A percentile compares a stretch with the other conserved stretches of the same genome.
Conservation (phyloP, 2,113 vertebrate species). For the Oxyruncus cristatus region DNA sequence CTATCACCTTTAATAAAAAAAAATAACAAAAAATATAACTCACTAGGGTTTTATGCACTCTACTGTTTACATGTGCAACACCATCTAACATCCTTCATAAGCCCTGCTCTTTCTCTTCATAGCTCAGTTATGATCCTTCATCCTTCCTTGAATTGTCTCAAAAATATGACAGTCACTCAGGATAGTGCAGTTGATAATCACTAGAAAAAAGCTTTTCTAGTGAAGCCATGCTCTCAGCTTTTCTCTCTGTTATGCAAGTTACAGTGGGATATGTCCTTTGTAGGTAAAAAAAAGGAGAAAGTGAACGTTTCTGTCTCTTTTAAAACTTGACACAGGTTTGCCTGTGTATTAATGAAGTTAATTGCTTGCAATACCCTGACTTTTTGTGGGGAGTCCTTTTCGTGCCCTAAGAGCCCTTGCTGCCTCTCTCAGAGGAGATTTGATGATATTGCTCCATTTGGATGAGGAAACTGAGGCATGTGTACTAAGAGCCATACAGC, state of each 20-base stretch:
- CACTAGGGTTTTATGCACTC: not conserved
- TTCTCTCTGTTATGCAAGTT: accelerated
- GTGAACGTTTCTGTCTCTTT: not conserved
- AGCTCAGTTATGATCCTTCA: not conserved
- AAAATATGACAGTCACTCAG: not conserved
- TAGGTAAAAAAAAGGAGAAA: not conserved
- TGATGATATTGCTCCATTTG: not conserved
- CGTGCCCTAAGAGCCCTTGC: accelerated
- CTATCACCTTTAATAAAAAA: not conserved
- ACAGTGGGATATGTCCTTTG: not conserved
- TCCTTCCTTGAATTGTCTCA: not conserved
- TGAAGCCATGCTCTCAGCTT: not conserved
- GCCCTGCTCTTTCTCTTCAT: not conserved
- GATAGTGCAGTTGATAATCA: not conserved
- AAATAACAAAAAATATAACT: not conserved
- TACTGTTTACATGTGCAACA: not conserved
- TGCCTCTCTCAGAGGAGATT: not conserved
- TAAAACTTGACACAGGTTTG: not conserved
- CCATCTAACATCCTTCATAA: not conserved
- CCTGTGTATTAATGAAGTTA: not conserved
- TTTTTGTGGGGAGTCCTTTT: not conserved
- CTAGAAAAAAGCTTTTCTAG: not conserved
- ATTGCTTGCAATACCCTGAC: not conserved
- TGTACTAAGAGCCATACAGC: not conserved
- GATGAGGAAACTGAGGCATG: not conserved